These are phyloP conservation scores for Toxotes lorentzi DNA, from an alignment of 2,797 vertebrate species.

Conservation along the genomic window DNA sequence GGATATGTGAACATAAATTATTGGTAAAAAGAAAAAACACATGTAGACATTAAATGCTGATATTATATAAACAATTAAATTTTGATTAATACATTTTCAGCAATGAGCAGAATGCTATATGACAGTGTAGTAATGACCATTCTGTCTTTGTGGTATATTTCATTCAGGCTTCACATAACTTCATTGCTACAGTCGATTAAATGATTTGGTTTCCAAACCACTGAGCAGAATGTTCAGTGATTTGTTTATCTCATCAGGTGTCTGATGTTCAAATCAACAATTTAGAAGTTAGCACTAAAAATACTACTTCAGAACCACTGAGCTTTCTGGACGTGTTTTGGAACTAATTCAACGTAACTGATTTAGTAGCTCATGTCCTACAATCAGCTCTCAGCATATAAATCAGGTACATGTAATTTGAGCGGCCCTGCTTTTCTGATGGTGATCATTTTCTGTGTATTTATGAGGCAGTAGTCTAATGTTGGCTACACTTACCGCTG, in stretches of 20 bases:
- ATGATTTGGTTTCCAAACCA: slow-evolving; percentile 9
- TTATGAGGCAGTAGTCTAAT: no score
- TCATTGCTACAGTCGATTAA: background rate
- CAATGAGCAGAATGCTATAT: no score
- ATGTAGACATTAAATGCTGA: background rate
- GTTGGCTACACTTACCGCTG: background rate
- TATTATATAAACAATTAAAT: no score
- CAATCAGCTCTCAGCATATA: background rate
- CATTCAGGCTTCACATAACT: background rate
- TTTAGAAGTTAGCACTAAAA: background rate
- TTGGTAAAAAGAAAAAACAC: background rate
- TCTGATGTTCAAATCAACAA: background rate
- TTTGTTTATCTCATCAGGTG: background rate
- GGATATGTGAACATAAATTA: background rate
- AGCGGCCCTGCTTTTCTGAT: no score
- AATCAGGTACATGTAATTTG: background rate
- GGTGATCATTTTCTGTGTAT: no score
- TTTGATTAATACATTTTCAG: no score
- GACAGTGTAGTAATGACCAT: no score
- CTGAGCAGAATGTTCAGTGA: background rate
- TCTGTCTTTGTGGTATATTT: no score
- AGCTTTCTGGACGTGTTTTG: background rate
- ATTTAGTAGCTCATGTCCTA: background rate
- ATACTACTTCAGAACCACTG: background rate
- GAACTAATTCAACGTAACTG: background rate